Evolutionary conservation across 2,113 vertebrate species (phyloP), one percentile per base, ranked within the genome.

Genomic region (Myrmecobius fasciatus): DNA sequence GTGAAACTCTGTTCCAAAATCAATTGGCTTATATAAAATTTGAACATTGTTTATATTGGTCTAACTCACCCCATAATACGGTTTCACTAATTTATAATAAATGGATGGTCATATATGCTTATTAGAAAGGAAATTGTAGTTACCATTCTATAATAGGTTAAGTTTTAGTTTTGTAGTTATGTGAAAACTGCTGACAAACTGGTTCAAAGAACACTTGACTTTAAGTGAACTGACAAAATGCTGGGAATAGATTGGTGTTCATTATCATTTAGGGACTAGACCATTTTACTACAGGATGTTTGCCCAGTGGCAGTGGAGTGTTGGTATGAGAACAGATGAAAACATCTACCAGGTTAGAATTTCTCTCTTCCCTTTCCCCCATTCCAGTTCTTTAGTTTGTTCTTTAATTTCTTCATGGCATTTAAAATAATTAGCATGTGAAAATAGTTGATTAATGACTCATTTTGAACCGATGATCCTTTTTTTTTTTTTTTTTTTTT

Each of bases 401-500:
- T 75, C 91, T 95, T 48, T 48, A 95, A 89, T 31, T 46, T 89
- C 54, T 94, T 97, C 91, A 67, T 31, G 3, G 46, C 36, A 47
- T 95, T 14, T 94, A 90, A 52, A 95, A 47, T 91, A 25, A 53
- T 94, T 92, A 92, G 22, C 12, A 54, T 89, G 75, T 91, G 92
- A 97, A 96, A 94, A 6, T 49, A 94, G 25, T 17, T 36, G 95
- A 10, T 91, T 95, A 93, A 96, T 91, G 49, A 94, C 52, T 96
- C 24, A 88, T 36, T 92, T 54, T 94, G n/a, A 1, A 47, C 51
- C 93, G 53, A 10, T 89, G 75, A 26, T 3, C 96, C 28, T 28
- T 28, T 28, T 56, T 56, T 60, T 60, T 60, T 31, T 12, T 51
- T 51, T 51, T 49, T 51, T 51, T 51, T 51, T 51, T 51, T 1